These are phyloP conservation scores for Coenonympha glycerion DNA, from an alignment of 2,888 invertebrate species.

Conservation along the genomic window DNA sequence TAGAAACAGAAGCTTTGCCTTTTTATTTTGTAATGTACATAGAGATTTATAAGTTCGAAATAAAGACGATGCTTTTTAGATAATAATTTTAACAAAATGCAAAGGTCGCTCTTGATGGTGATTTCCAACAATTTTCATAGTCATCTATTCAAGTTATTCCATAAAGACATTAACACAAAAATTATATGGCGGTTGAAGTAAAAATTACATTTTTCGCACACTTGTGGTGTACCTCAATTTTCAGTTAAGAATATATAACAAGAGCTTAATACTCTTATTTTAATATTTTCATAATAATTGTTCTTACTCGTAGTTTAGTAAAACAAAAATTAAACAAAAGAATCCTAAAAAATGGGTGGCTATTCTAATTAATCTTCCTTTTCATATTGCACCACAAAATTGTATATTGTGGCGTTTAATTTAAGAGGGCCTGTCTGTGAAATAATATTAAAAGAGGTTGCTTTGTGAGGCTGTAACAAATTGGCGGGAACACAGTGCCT, in stretches of 20 bases:
- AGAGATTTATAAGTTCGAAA: too few relatives aligned
- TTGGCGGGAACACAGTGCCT: conserved; percentile 44
- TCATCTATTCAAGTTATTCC: too few relatives aligned
- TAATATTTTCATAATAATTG: conserved; percentile 2
- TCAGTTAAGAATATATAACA: too few relatives aligned
- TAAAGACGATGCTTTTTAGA: too few relatives aligned
- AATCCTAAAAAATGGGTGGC: conserved; percentile 16
- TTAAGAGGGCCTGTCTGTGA: conserved; percentile 45
- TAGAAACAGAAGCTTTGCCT: not conserved
- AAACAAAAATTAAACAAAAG: conserved; percentile 10
- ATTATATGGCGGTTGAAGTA: too few relatives aligned
- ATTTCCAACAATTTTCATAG: too few relatives aligned
- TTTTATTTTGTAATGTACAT: not conserved
- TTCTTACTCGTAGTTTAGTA: not conserved
- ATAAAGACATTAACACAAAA: too few relatives aligned
- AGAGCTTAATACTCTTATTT: too few relatives aligned
- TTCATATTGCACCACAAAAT: conserved; percentile 37
- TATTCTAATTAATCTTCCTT: conserved; percentile 25
- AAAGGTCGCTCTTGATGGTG: too few relatives aligned
- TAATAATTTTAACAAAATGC: too few relatives aligned
- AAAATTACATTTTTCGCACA: too few relatives aligned
- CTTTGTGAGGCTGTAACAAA: conserved; percentile 65
- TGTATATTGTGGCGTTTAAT: conserved; percentile 53
- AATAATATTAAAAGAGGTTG: conserved; percentile 59
- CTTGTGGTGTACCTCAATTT: too few relatives aligned